Evolutionary conservation across 2,113 vertebrate genomes (phyloP), one percentile per base, ranked within the genome.

Genomic region (Sphaerodactylus townsendi): DNA sequence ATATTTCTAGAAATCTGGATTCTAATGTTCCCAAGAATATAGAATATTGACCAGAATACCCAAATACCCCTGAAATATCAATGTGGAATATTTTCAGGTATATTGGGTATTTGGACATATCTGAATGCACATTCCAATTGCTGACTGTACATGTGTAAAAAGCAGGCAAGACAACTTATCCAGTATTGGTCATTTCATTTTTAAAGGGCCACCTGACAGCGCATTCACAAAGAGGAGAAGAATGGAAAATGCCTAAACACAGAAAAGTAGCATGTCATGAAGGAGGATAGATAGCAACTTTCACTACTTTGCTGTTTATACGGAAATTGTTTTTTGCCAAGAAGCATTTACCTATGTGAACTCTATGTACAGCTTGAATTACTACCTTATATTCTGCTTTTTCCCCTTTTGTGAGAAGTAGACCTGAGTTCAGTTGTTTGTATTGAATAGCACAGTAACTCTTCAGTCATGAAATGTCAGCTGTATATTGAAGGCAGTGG

Each of bases 401-500:
- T 11, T 14, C 10, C 28, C 28, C 59, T 62, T 62, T 83, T 69
- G 21, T 41, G 30, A 62, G 46, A 48, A 46, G 10, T n/a, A 23
- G 64, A 4, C 46, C 48, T n/a, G 33, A 66, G 64, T 77, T 41
- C 48, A 69, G 56, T 50, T 3, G 30, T 46, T 4, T 72, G 56
- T 30, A 78, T 41, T 33, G 19, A 73, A 35, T 2, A 56, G 23
- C 3, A 46, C 53, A 30, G 25, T 82, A 59, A 62, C 39, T 53
- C 17, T 86, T 77, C 30, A 70, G 73, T 53, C 62, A 30, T 59
- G 37, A 69, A 91, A 69, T 30, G 30, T 64, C 73, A 86, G 72
- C 2, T 70, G 14, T 71, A 30, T 1, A 0, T 39, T 30, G n/a
- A 21, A 2, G 2, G 37, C 9, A 77, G 77, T 70, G 48, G 83